These are phyloP conservation scores for Megaceryle alcyon DNA, from an alignment of 2,797 vertebrate genomes.

Conservation along the genomic window DNA sequence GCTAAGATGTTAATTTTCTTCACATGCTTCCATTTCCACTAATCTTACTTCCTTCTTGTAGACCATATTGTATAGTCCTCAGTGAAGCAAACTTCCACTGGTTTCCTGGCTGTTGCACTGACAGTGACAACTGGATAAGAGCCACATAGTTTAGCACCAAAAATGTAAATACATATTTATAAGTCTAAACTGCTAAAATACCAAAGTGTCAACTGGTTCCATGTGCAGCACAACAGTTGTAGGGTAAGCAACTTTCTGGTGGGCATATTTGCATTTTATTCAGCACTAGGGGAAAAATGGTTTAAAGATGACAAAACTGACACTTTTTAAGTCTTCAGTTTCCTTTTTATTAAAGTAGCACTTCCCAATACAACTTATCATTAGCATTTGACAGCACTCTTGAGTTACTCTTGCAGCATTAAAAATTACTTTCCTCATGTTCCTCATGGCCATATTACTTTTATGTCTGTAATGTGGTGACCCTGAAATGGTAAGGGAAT, in stretches of 20 bases:
- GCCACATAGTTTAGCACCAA: background rate
- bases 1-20: background rate
- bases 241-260: constrained; percentile 16
- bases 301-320: background rate
- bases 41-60: background rate
- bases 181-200: constrained; percentile 31
- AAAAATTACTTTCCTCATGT: background rate
- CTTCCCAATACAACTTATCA: background rate
- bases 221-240: constrained; percentile 23
- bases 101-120: background rate
- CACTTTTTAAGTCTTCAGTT: background rate
- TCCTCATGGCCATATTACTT: background rate
- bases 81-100: background rate
- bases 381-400: background rate
- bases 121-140: constrained; percentile 11
- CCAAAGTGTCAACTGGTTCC: background rate
- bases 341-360: background rate
- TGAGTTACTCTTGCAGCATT: background rate
- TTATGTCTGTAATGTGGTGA: background rate
- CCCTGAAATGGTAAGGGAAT: background rate
- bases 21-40: background rate
- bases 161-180: constrained; percentile 51
- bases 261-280: constrained; percentile 38
- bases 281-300: background rate
- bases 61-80: background rate